phyloP scores from a whole-genome alignment of 2,113 vertebrate genomes.

The Fregetta grallaria region DNA sequence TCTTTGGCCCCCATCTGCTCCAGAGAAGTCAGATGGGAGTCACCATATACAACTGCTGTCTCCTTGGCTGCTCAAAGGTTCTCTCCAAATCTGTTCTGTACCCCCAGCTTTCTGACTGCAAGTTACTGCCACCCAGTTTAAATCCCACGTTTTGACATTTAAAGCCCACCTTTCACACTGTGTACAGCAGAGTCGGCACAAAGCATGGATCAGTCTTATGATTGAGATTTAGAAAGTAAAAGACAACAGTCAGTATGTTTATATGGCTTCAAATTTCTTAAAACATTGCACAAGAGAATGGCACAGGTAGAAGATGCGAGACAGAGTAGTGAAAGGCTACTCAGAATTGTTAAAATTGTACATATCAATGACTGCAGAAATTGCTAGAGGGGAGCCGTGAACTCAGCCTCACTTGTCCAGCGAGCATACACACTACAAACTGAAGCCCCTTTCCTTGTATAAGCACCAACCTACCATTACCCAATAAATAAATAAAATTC shows the following conservation, averaged over 20 bases:
- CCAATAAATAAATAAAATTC: neutral
- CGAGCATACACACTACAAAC: fast-evolving
- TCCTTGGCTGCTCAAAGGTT: neutral
- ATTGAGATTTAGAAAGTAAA: neutral
- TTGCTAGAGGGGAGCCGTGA: neutral
- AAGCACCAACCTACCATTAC: neutral
- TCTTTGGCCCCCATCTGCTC: neutral
- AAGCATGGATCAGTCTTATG: neutral
- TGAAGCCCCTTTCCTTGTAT: neutral
- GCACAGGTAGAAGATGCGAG: fast-evolving
- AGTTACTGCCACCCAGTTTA: neutral
- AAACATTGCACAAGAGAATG: neutral
- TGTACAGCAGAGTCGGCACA: neutral
- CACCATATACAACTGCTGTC: neutral
- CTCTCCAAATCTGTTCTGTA: neutral
- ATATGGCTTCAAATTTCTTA: neutral
- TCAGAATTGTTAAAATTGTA: neutral
- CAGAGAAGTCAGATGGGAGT: neutral
- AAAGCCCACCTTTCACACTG: neutral
- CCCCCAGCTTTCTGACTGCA: neutral
- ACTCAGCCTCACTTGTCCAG: neutral
- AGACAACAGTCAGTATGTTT: fast-evolving
- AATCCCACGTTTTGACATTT: neutral
- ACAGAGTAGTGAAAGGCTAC: neutral
- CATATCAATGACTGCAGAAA: neutral